Evolutionary conservation across 1,140 invertebrate species (phyloP).

Genomic region (Zaprionus camerounensis): DNA sequence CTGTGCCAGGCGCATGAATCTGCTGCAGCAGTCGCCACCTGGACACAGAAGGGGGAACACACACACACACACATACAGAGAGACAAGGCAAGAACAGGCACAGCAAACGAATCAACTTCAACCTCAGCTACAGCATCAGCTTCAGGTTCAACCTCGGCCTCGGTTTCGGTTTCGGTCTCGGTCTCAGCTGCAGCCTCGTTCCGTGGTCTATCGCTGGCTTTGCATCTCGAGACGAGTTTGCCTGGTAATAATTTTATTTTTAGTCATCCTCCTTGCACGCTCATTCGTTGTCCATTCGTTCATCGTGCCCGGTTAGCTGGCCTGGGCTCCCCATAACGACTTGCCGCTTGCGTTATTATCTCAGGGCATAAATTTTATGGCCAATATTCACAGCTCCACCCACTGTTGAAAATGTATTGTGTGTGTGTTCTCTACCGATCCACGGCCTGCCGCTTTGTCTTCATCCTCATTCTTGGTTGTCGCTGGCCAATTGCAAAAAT

Average conservation of each 20-base stretch:
- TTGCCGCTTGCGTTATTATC: slow-evolving; percentile 82
- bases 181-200: slow-evolving; percentile 10
- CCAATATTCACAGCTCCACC: slow-evolving; percentile 82
- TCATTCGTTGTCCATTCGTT: slow-evolving; percentile 1
- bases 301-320: slow-evolving; percentile 1
- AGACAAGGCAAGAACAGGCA: background rate
- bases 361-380: slow-evolving; percentile 81
- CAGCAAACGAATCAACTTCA: slow-evolving; percentile 25
- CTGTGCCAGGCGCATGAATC: slow-evolving; percentile 6
- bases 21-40: slow-evolving; percentile 20
- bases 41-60: slow-evolving; percentile 1
- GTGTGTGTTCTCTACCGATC: slow-evolving; percentile 36
- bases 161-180: background rate
- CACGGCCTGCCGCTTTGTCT: background rate
- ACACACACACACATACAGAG: background rate
- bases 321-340: slow-evolving; percentile 62
- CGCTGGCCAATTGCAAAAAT: slow-evolving; percentile 63
- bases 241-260: slow-evolving; percentile 81
- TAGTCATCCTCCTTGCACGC: slow-evolving; percentile 58
- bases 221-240: slow-evolving; percentile 78
- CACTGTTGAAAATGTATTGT: slow-evolving; percentile 77
- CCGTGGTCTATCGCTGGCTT: slow-evolving; percentile 61
- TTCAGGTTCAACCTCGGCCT: slow-evolving; percentile 7
- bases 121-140: slow-evolving; percentile 31
- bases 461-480: background rate